Conservation (phyloP, 2,113 vertebrate genomes). For the Triplophysa siluroides region DNA sequence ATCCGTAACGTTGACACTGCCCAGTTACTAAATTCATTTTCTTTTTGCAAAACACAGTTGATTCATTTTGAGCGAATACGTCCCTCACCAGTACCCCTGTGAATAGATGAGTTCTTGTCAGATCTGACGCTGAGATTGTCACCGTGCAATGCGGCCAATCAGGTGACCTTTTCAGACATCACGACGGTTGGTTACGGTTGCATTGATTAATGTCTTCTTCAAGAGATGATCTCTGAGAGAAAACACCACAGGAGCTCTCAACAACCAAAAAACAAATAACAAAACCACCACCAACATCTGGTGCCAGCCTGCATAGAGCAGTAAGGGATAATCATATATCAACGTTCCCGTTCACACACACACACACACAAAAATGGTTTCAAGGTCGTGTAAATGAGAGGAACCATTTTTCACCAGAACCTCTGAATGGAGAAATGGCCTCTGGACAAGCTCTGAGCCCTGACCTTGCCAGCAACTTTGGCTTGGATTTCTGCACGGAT, state of each 20-base stretch:
- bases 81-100: neutral
- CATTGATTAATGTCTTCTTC: constrained; percentile 35
- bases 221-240: neutral
- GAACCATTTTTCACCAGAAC: neutral
- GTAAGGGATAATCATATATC: neutral
- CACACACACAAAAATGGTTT: neutral
- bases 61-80: too few relatives aligned
- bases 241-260: constrained; percentile 4
- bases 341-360: neutral
- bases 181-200: constrained; percentile 23
- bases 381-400: constrained; percentile 35
- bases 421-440: constrained; percentile 35
- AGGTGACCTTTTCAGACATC: constrained; percentile 41
- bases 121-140: constrained; percentile 38
- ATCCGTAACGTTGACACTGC: too few relatives aligned
- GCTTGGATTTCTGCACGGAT: constrained; percentile 30
- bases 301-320: constrained; percentile 1
- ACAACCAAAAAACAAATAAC: constrained; percentile 1
- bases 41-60: too few relatives aligned
- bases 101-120: constrained; percentile 35
- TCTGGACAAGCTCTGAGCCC: constrained; percentile 24
- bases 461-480: constrained; percentile 47
- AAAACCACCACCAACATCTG: neutral
- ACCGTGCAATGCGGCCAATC: constrained; percentile 26
- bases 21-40: too few relatives aligned